Conservation (phyloP, 2,888 invertebrate species). For the Andrena minutula region DNA sequence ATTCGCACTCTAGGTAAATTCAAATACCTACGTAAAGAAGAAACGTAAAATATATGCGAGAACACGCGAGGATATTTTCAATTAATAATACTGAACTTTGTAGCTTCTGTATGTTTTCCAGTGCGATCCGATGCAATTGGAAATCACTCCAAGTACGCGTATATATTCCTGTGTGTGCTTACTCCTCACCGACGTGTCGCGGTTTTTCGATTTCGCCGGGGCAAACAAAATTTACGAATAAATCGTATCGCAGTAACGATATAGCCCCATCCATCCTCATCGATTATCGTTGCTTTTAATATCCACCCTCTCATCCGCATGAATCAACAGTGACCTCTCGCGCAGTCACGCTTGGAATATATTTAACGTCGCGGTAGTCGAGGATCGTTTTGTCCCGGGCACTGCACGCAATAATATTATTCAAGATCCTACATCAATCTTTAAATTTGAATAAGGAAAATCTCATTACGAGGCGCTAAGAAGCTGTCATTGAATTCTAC, state of each 20-base stretch:
- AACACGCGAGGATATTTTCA: no score
- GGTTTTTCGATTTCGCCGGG: constrained; percentile 62
- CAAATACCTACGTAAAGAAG: not conserved
- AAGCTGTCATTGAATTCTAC: not conserved
- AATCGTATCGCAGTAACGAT: constrained; percentile 63
- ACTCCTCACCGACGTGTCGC: constrained; percentile 33
- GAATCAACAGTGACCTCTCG: constrained; percentile 53
- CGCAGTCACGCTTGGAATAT: constrained; percentile 48
- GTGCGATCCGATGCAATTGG: not conserved
- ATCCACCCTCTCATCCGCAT: constrained; percentile 54
- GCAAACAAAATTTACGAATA: constrained; percentile 68
- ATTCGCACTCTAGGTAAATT: no score
- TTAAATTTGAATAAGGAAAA: not conserved
- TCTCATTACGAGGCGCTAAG: not conserved
- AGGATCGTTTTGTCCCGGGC: constrained; percentile 12
- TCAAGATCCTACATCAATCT: not conserved
- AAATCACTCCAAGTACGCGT: constrained; percentile 16
- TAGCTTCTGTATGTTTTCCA: constrained; percentile 4
- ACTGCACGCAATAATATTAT: constrained; percentile 9
- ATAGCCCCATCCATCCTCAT: constrained; percentile 71
- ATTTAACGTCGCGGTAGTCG: constrained; percentile 35
- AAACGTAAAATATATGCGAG: no score
- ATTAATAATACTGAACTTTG: not conserved
- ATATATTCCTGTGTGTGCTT: constrained; percentile 36
- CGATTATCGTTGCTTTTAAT: constrained; percentile 70